Base-by-base conservation (phyloP, 2,113 vertebrate species). In the Cathartes aura region DNA sequence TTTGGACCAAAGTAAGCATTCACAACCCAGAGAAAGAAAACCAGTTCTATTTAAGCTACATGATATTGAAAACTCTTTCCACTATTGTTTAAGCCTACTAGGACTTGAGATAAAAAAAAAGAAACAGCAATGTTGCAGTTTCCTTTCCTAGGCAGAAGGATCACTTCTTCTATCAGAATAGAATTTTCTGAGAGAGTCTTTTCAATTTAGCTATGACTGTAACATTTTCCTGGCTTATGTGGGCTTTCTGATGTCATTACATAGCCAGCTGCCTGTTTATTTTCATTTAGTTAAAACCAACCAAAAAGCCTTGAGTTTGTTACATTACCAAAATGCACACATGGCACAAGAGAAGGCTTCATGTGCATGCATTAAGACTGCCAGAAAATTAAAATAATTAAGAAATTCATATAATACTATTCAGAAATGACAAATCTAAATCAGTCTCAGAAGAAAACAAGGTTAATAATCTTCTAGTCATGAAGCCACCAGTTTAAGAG, bases 171-270 rank as follows among this genome's bases (percentile, higher is more conserved):
- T 78, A 81, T 59, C 27, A 92, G 55, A 96, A 90, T 3, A 90
- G 75, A 82, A 80, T 94, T 90, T 93, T 89, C 50, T 92, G 81
- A 93, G 42, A 95, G 42, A 43, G 87, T 94, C 87, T 93, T 94
- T 95, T 87, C 75, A 83, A 59, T 82, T 91, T 64, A 80, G 67
- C 64, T 82, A n/a, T 12, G 6, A 85, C 23, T 52, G 70, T 67
- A 96, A 96, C 50, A 88, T 96, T 97, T 97, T 97, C 91, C 97
- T 96, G 97, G 93, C 94, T 94, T 78, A 80, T n/a, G 36, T n/a
- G 30, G 64, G 40, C 73, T 43, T 87, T 95, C 87, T 82, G 82
- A 95, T 82, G 82, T 94, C 90, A 96, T 75, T 66, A 62, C 68
- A 60, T 9, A 97, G 86, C 34, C 87, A 96, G 90, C 64, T 91